These are phyloP conservation scores for Drosophila subobscura DNA, from an alignment of 1,140 invertebrate genomes.

Conservation along the genomic window DNA sequence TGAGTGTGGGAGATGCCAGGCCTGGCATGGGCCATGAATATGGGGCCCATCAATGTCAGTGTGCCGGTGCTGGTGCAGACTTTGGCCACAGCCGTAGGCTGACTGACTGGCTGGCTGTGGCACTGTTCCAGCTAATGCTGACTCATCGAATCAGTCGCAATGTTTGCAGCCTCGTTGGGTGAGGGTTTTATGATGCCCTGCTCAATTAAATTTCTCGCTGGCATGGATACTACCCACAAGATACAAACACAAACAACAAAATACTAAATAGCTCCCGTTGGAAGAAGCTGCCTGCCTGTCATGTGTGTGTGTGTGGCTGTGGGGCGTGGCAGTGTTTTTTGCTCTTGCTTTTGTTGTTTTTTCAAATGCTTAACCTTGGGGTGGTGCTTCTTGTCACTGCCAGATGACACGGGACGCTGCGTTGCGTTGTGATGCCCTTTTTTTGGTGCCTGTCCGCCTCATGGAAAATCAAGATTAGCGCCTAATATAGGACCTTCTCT, in stretches of 20 bases:
- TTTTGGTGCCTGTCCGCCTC: conserved; percentile 1
- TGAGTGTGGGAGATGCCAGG: too few relatives aligned
- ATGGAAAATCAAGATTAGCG: conserved; percentile 62
- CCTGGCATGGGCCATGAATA: too few relatives aligned
- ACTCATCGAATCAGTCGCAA: conserved; percentile 71
- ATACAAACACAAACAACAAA: conserved; percentile 17
- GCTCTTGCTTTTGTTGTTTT: conserved; percentile 10
- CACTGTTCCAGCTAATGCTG: conserved; percentile 32
- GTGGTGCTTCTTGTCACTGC: conserved; percentile 56
- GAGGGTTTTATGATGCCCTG: conserved; percentile 66
- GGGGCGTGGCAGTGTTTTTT: conserved; percentile 6
- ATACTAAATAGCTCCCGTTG: not conserved
- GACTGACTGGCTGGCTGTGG: not conserved
- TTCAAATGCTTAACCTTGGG: conserved; percentile 49
- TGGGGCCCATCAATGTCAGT: too few relatives aligned
- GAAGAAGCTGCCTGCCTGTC: conserved; percentile 9
- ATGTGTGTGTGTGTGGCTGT: conserved; percentile 25
- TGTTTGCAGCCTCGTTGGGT: conserved; percentile 58
- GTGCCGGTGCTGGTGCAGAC: too few relatives aligned
- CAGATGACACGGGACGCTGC: conserved; percentile 41
- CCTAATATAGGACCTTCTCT: conserved; percentile 47
- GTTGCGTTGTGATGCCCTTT: not conserved
- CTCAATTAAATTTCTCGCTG: conserved; percentile 76
- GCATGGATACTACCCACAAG: conserved; percentile 2
- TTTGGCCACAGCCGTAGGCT: too few relatives aligned